Evolutionary conservation across 35 echinoderm and acorn worm genomes (phyloP).

Genomic region (Patiria miniata): DNA sequence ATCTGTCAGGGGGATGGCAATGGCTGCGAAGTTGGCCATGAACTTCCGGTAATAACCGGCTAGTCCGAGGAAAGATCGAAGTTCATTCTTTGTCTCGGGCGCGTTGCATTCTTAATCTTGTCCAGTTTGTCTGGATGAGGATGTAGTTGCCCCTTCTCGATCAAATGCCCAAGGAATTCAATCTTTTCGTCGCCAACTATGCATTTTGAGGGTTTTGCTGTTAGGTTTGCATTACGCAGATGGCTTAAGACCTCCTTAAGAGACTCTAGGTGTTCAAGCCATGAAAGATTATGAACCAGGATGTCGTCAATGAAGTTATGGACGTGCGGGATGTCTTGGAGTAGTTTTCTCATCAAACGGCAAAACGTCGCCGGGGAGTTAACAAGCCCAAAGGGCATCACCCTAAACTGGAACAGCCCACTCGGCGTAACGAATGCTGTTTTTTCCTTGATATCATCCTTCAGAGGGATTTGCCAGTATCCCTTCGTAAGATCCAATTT

Average conservation of each 20-base stretch:
- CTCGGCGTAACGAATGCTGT: constrained; percentile 51
- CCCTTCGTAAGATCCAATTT: constrained; percentile 65
- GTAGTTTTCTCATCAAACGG: constrained; percentile 43
- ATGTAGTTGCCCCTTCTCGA: constrained; percentile 41
- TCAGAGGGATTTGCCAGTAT: constrained; percentile 63
- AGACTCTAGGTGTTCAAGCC: no score
- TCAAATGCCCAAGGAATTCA: constrained; percentile 60
- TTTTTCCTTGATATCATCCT: not conserved
- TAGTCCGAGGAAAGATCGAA: constrained; percentile 37
- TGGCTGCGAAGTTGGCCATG: constrained; percentile 37
- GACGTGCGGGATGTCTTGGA: constrained; percentile 22
- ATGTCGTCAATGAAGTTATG: constrained; percentile 74
- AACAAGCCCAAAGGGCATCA: constrained; percentile 58
- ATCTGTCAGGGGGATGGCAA: constrained; percentile 19
- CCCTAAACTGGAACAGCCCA: constrained; percentile 46
- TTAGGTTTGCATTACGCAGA: no score
- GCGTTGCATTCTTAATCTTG: not conserved
- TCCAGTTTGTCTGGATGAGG: constrained; percentile 43
- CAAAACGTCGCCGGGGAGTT: constrained; percentile 51
- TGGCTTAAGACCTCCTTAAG: no score
- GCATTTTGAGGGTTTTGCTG: constrained; percentile 48
- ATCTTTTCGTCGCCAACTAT: constrained; percentile 22
- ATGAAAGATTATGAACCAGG: constrained; percentile 42
- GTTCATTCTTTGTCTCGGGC: constrained; percentile 39
- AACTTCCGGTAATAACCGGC: constrained; percentile 16